These are phyloP conservation scores for Antitype chi DNA, from an alignment of 2,888 invertebrate species.

Conservation along the genomic window DNA sequence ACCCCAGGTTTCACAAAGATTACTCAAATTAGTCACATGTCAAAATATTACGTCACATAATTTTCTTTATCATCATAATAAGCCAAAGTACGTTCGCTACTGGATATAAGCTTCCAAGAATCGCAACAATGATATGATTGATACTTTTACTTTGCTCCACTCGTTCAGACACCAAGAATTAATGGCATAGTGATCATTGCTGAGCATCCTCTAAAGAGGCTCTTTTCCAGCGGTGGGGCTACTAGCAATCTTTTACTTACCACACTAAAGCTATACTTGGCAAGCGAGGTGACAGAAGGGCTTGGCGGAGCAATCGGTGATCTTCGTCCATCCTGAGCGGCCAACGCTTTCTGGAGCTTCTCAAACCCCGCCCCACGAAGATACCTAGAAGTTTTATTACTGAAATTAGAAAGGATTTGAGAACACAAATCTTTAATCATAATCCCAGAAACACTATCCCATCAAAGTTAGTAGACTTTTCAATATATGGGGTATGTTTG, in stretches of 20 bases:
- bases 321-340: slow-evolving; percentile 92
- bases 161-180: neutral
- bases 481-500: neutral
- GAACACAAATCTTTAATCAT: neutral
- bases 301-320: slow-evolving; percentile 91
- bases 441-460: slow-evolving; percentile 4
- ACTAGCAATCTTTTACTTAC: slow-evolving; percentile 76
- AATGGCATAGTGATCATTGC: too few relatives aligned
- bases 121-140: neutral
- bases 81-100: neutral
- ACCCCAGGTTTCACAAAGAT: neutral
- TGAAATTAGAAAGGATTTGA: slow-evolving; percentile 59
- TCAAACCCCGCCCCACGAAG: slow-evolving; percentile 97
- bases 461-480: neutral
- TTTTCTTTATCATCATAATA: neutral
- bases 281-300: slow-evolving; percentile 93
- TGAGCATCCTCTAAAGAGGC: neutral
- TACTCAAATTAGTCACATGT: neutral
- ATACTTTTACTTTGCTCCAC: too few relatives aligned
- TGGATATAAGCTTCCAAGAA: too few relatives aligned
- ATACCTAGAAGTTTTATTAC: slow-evolving; percentile 87
- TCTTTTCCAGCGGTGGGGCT: neutral
- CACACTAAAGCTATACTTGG: slow-evolving; percentile 94
- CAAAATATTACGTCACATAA: neutral
- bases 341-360: slow-evolving; percentile 94